phyloP scores from a whole-genome alignment of 2,888 invertebrate genomes.

The Drosophila peninsularis region DNA sequence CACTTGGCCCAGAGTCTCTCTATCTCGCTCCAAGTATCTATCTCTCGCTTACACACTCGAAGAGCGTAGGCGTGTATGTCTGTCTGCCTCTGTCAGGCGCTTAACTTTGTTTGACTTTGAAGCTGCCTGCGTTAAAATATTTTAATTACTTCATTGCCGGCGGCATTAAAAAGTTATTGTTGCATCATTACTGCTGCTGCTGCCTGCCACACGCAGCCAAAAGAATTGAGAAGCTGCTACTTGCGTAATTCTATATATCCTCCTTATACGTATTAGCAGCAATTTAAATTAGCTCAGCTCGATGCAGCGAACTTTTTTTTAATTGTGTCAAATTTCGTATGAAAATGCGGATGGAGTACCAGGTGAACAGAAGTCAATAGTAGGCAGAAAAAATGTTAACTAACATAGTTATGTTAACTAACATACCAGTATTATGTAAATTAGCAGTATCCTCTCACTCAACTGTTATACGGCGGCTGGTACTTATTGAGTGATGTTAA shows the following conservation, averaged over 20 bases:
- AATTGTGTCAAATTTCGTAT: no score
- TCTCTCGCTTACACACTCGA: not conserved
- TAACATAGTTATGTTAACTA: no score
- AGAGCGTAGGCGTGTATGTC: constrained; percentile 9
- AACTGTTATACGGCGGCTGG: no score
- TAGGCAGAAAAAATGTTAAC: no score
- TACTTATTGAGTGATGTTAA: no score
- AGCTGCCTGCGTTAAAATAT: constrained; percentile 60
- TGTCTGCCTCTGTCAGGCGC: constrained; percentile 17
- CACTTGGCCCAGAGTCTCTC: not conserved
- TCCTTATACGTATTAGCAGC: not conserved
- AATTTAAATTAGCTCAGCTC: no score
- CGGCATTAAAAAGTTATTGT: constrained; percentile 67
- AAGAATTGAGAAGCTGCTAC: not conserved
- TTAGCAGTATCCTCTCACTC: no score
- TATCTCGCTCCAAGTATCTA: not conserved
- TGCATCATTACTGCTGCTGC: constrained; percentile 43
- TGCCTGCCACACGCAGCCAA: constrained; percentile 39
- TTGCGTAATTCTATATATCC: not conserved
- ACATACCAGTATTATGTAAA: no score
- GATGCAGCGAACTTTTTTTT: no score
- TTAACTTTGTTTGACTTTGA: constrained; percentile 61
- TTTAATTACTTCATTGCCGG: constrained; percentile 65
- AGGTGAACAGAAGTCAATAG: no score
- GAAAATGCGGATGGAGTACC: no score